Evolutionary conservation across 2,113 vertebrate species (phyloP).

Genomic region (Hippocampus barbouri): DNA sequence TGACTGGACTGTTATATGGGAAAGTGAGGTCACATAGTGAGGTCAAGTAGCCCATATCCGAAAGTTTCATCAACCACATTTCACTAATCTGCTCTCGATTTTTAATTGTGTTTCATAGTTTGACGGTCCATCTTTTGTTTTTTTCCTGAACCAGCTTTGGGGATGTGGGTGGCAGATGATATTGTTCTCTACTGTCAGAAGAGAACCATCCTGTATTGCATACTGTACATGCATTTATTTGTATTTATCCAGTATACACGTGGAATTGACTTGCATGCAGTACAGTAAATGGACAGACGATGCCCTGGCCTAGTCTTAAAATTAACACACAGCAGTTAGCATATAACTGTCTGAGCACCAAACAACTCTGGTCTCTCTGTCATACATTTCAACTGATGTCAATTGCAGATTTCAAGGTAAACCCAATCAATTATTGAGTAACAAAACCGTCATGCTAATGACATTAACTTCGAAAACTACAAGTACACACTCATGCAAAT

Average conservation of each 20-base stretch:
- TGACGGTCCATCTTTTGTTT: no score
- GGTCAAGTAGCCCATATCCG: not conserved
- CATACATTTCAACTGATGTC: not conserved
- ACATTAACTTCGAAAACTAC: not conserved
- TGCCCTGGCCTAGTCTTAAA: not conserved
- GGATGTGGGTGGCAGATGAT: no score
- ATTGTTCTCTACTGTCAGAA: not conserved
- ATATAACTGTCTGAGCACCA: not conserved
- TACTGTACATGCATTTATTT: not conserved
- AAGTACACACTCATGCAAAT: slow-evolving; percentile 18
- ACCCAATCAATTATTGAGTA: not conserved
- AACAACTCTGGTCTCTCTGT: not conserved
- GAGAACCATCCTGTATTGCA: not conserved
- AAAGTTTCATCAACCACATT: no score
- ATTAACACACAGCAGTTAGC: not conserved
- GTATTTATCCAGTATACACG: not conserved
- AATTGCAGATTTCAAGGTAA: not conserved
- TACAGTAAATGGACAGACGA: not conserved
- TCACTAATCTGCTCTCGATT: no score
- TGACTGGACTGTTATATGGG: not conserved
- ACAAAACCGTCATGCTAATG: not conserved
- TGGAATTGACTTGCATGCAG: not conserved
- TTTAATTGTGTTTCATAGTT: no score
- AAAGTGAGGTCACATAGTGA: not conserved
- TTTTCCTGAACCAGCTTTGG: no score